These are phyloP conservation scores for Armadillidium nasatum DNA, from an alignment of 1,140 invertebrate species.

Conservation along the genomic window DNA sequence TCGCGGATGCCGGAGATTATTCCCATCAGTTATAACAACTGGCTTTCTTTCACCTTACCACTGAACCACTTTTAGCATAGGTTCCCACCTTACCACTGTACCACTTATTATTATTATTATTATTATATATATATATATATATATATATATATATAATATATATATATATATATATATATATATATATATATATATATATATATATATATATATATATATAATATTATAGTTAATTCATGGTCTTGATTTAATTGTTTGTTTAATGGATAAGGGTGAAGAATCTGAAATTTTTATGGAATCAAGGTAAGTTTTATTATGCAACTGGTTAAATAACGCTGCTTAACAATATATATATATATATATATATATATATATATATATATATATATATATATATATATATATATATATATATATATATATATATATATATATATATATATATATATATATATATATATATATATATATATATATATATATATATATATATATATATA, in stretches of 20 bases:
- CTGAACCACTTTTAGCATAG: too few species aligned
- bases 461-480: conserved; percentile 19
- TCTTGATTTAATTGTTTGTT: conserved; percentile 70
- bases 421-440: conserved; percentile 10
- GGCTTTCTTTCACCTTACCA: too few species aligned
- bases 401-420: too few species aligned
- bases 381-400: too few species aligned
- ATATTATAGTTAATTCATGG: conserved; percentile 51
- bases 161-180: not conserved
- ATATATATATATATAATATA: not conserved
- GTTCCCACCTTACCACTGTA: too few species aligned
- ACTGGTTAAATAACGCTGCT: not conserved
- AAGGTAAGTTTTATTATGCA: conserved; percentile 28
- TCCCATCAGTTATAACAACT: too few species aligned
- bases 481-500: conserved; percentile 22
- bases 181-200: not conserved
- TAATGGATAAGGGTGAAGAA: conserved; percentile 77
- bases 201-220: not conserved
- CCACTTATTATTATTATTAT: conserved; percentile 18
- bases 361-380: too few species aligned
- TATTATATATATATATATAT: not conserved
- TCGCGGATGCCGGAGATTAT: too few species aligned
- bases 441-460: not conserved
- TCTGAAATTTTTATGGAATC: conserved; percentile 49
- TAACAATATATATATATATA: conserved; percentile 3